These are phyloP conservation scores for Tubiluchus corallicola DNA, from an alignment of 2,888 invertebrate species.

Conservation along the genomic window DNA sequence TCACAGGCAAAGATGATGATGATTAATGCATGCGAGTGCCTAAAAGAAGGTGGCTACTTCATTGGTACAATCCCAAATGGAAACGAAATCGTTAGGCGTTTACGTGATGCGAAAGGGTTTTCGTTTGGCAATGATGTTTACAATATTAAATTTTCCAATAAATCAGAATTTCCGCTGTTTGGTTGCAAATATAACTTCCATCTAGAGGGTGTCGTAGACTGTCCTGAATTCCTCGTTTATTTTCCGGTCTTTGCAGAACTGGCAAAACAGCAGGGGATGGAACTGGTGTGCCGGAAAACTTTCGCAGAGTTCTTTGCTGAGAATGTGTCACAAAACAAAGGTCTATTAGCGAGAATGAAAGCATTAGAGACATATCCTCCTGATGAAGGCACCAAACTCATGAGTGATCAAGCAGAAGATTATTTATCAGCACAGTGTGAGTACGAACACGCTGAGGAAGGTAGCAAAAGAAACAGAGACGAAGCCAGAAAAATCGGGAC, in stretches of 20 bases:
- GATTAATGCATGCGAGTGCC: slow-evolving; percentile 69
- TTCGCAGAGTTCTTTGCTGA: too few species aligned
- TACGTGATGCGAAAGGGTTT: slow-evolving; percentile 5
- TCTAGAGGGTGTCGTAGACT: slow-evolving; percentile 87
- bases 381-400: too few species aligned
- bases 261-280: too few species aligned
- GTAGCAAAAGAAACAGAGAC: too few species aligned
- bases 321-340: too few species aligned
- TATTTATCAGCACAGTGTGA: too few species aligned
- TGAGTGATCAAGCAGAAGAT: too few species aligned
- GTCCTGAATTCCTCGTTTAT: slow-evolving; percentile 93
- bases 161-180: slow-evolving; percentile 48
- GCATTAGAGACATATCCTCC: too few species aligned
- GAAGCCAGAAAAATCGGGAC: too few species aligned
- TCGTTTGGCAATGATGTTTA: slow-evolving; percentile 35
- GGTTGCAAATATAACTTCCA: slow-evolving; percentile 90
- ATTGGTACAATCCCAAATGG: slow-evolving; percentile 93
- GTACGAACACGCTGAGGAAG: too few species aligned
- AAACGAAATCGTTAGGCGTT: slow-evolving; percentile 51
- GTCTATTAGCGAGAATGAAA: too few species aligned
- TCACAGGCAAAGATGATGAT: slow-evolving; percentile 76
- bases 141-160: slow-evolving; percentile 29
- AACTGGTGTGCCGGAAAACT: too few species aligned
- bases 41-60: slow-evolving; percentile 77
- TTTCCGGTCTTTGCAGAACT: slow-evolving; percentile 67